A percentile compares a stretch with the other conserved stretches of the same genome.
Conservation (phyloP, 2,113 vertebrate genomes). For the Dipodomys merriami region DNA sequence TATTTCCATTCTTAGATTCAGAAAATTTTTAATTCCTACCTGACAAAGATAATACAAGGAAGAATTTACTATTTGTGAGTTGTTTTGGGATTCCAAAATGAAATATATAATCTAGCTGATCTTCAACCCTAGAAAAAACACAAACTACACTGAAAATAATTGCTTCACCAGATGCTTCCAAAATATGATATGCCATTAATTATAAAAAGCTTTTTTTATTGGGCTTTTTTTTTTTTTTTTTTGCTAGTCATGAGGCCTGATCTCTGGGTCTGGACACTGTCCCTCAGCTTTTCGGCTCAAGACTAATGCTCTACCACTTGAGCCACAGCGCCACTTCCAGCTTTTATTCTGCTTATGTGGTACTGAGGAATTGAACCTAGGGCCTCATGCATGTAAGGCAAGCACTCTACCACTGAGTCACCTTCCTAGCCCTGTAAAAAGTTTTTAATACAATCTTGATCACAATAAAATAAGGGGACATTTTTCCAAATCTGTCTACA, state of each 20-base stretch:
- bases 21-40: constrained; percentile 68
- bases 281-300: too few species aligned
- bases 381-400: too few species aligned
- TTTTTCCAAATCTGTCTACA: neutral
- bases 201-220: neutral
- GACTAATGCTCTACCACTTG: too few species aligned
- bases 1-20: constrained; percentile 41
- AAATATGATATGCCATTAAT: constrained; percentile 28
- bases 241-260: too few species aligned
- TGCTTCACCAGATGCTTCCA: constrained; percentile 47
- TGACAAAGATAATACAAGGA: constrained; percentile 51
- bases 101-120: constrained; percentile 65
- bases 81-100: constrained; percentile 57
- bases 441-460: constrained; percentile 34
- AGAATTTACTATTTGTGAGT: constrained; percentile 70
- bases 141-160: constrained; percentile 60
- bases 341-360: too few species aligned
- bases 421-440: neutral
- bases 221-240: too few species aligned
- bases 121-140: constrained; percentile 69
- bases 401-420: too few species aligned
- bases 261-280: too few species aligned
- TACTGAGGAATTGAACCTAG: too few species aligned
- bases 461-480: neutral
- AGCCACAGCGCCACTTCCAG: too few species aligned